Evolutionary conservation across 2,113 vertebrate species (phyloP).

Genomic region (Hipposideros armiger): DNA sequence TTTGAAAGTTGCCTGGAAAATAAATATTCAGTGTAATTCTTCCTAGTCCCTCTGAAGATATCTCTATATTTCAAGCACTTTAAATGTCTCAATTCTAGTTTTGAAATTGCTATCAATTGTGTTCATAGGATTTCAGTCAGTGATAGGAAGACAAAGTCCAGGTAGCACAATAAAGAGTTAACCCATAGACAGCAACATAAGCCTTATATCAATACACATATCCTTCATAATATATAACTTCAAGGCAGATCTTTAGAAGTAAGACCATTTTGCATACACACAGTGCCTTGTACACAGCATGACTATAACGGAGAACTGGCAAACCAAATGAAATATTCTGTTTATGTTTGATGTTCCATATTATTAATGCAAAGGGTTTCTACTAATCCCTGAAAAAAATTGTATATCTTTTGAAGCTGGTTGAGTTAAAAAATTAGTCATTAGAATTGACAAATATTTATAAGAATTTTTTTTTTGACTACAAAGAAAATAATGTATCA

Average conservation of each 20-base stretch:
- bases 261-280: slow-evolving; percentile 13
- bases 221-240: slow-evolving; percentile 4
- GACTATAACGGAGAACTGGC: neutral
- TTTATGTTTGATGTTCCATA: slow-evolving; percentile 54
- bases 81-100: neutral
- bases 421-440: slow-evolving; percentile 58
- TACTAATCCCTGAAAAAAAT: slow-evolving; percentile 55
- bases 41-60: slow-evolving; percentile 20
- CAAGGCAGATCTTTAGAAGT: slow-evolving; percentile 52
- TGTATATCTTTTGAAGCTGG: neutral
- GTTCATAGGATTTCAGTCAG: neutral
- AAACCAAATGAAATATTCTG: slow-evolving; percentile 55
- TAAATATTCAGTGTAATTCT: neutral
- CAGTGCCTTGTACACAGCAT: neutral
- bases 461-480: neutral
- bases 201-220: neutral
- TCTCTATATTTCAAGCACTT: slow-evolving; percentile 7
- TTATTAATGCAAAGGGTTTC: slow-evolving; percentile 59
- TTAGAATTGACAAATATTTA: slow-evolving; percentile 67
- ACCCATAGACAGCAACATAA: slow-evolving; percentile 27
- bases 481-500: slow-evolving; percentile 64
- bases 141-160: neutral
- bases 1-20: neutral
- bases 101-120: neutral
- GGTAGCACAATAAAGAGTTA: neutral